Evolutionary conservation across 1,140 invertebrate species (phyloP).

Genomic region (Triops longicaudatus): DNA sequence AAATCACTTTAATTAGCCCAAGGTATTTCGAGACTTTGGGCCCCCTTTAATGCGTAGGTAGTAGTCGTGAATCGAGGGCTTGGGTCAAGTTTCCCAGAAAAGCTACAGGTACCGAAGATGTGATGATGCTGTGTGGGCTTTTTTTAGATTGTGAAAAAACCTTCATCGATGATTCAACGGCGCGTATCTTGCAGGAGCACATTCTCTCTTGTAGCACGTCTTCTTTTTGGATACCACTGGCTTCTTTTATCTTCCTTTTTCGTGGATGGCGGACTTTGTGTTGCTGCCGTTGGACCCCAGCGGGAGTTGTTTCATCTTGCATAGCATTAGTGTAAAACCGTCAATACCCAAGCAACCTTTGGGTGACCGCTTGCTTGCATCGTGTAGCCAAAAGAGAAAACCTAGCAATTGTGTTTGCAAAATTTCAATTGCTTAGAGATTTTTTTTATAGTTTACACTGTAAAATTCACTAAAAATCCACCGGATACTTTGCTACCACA

Average conservation of each 20-base stretch:
- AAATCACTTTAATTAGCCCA: not conserved
- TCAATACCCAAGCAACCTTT: not conserved
- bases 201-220: not conserved
- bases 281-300: not conserved
- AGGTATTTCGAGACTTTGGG: constrained; percentile 3
- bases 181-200: not conserved
- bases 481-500: too few relatives aligned
- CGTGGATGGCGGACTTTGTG: not conserved
- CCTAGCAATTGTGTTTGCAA: not conserved
- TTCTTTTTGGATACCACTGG: not conserved
- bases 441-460: too few relatives aligned
- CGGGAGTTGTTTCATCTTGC: constrained; percentile 6
- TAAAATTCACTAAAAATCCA: too few relatives aligned
- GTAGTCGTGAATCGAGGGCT: not conserved
- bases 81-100: not conserved
- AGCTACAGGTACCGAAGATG: not conserved
- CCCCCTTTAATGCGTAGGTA: not conserved
- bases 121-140: not conserved
- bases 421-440: too few relatives aligned
- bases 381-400: not conserved
- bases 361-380: not conserved
- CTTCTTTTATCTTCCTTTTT: not conserved
- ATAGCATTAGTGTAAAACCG: constrained; percentile 7
- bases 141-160: not conserved
- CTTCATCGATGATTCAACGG: not conserved